Evolutionary conservation across 2,888 invertebrate species (phyloP).

Genomic region (Stenodema calcarata): DNA sequence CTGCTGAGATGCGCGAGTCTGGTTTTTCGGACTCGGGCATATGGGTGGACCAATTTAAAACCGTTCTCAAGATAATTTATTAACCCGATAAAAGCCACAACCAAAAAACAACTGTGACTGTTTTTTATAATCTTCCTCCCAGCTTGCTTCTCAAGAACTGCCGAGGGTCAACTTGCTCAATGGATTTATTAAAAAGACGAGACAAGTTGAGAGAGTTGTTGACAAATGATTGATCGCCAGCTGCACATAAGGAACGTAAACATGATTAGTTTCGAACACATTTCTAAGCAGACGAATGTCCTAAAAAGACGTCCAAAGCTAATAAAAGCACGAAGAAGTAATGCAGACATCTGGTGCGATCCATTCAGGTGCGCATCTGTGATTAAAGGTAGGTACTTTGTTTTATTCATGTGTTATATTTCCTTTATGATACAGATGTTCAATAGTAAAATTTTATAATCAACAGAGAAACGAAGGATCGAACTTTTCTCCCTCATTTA

Average conservation of each 20-base stretch:
- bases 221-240: constrained; percentile 17
- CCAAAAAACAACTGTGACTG: background rate
- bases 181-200: constrained; percentile 26
- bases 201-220: background rate
- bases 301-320: no score
- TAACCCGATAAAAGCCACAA: constrained; percentile 22
- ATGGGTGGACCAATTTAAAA: constrained; percentile 29
- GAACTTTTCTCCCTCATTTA: no score
- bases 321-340: no score
- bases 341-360: no score
- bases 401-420: no score
- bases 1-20: background rate
- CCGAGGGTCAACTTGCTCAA: constrained; percentile 18
- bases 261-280: background rate
- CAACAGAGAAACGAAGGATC: no score
- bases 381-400: no score
- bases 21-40: background rate
- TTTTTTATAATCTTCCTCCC: background rate
- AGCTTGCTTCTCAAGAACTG: background rate
- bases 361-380: no score
- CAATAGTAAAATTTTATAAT: no score
- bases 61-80: constrained; percentile 22
- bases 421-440: no score
- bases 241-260: background rate
- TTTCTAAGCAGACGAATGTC: background rate